Percentiles rank a stretch among this genome's conserved stretches.
Evolutionary conservation across 2,888 invertebrate species (phyloP).

Genomic region (Odontocerum albicorne): DNA sequence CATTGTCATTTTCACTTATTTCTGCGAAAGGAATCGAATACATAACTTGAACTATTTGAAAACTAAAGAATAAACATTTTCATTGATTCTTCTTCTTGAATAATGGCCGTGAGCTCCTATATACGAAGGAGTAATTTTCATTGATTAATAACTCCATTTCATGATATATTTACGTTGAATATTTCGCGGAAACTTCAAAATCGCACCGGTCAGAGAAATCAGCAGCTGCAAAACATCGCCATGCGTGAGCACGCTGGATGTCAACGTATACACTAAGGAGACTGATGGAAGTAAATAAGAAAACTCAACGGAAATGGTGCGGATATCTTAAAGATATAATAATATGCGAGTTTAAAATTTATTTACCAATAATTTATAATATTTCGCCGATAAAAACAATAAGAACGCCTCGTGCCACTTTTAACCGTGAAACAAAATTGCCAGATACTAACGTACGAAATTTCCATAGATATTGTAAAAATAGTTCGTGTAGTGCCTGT

Average conservation of each 20-base stretch:
- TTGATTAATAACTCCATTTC: too few species aligned
- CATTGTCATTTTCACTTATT: too few species aligned
- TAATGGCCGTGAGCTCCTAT: too few species aligned
- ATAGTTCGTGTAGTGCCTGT: too few species aligned
- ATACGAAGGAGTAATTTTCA: too few species aligned
- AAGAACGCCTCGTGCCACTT: constrained; percentile 32
- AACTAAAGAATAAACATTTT: too few species aligned
- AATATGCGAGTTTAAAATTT: constrained; percentile 1
- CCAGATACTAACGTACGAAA: too few species aligned
- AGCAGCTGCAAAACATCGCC: constrained; percentile 29
- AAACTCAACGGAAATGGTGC: background rate
- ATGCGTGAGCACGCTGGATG: constrained; percentile 20
- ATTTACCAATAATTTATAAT: constrained; percentile 19
- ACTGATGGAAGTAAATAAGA: background rate
- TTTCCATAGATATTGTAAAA: too few species aligned
- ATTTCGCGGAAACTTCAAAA: constrained; percentile 10
- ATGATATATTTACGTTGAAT: too few species aligned
- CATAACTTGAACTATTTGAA: too few species aligned
- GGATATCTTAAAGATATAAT: background rate
- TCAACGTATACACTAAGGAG: constrained; percentile 2
- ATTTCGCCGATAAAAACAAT: constrained; percentile 26
- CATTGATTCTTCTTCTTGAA: too few species aligned
- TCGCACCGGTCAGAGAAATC: constrained; percentile 25
- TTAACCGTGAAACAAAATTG: constrained; percentile 1
- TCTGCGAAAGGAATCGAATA: too few species aligned